A percentile compares a stretch with the other conserved stretches of the same genome.
phyloP scores from a whole-genome alignment of 1,140 invertebrate species.

The Spodoptera litura region DNA sequence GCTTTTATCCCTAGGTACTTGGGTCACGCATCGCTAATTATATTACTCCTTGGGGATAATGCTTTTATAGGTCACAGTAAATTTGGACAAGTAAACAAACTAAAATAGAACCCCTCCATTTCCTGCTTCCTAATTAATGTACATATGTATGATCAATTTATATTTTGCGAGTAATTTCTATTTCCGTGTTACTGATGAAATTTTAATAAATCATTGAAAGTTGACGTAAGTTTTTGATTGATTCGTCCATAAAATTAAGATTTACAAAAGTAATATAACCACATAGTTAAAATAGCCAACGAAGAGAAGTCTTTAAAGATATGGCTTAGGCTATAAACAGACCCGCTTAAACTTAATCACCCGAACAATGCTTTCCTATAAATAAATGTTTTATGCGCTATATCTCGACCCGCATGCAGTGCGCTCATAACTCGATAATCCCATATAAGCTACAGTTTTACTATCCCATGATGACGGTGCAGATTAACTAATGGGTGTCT shows the following conservation, averaged over 20 bases:
- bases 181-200: too few species aligned
- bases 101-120: neutral
- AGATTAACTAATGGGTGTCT: conserved; percentile 70
- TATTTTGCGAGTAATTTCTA: too few species aligned
- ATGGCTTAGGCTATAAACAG: conserved; percentile 1
- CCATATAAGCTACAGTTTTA: conserved; percentile 66
- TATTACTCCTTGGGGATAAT: conserved; percentile 37
- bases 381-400: conserved; percentile 57
- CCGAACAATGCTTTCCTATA: conserved; percentile 48
- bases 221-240: too few species aligned
- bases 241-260: too few species aligned
- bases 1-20: conserved; percentile 52
- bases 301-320: too few species aligned
- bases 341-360: conserved; percentile 19
- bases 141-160: too few species aligned
- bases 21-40: conserved; percentile 57
- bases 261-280: too few species aligned
- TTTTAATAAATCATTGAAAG: too few species aligned
- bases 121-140: neutral
- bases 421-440: conserved; percentile 57
- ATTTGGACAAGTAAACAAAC: conserved; percentile 20
- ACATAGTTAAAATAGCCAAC: too few species aligned
- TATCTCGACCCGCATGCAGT: conserved; percentile 59
- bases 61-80: conserved; percentile 47
- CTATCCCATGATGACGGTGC: conserved; percentile 62